These are phyloP conservation scores for Ericerus pela DNA, from an alignment of 1,140 invertebrate species.

Conservation along the genomic window DNA sequence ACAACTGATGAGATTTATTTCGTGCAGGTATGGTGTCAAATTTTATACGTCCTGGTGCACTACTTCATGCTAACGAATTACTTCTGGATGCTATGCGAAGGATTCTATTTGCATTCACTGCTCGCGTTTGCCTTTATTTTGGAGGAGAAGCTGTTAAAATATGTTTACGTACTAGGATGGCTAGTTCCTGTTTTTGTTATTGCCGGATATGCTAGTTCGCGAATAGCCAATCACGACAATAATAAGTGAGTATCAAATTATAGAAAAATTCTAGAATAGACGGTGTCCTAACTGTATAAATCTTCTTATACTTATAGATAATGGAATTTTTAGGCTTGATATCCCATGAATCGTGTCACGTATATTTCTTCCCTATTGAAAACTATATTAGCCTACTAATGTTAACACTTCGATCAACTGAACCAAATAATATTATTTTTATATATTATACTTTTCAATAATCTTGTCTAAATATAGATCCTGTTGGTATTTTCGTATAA, in stretches of 20 bases:
- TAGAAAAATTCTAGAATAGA: too few species aligned
- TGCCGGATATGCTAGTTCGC: constrained; percentile 44
- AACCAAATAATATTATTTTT: too few species aligned
- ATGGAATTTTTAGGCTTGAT: too few species aligned
- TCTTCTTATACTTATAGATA: too few species aligned
- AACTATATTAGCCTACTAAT: too few species aligned
- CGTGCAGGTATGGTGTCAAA: constrained; percentile 58
- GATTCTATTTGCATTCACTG: constrained; percentile 82
- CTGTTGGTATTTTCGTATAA: too few species aligned
- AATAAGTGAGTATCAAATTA: neutral
- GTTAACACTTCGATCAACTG: too few species aligned
- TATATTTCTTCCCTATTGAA: too few species aligned
- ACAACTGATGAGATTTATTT: neutral
- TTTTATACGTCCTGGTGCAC: constrained; percentile 67
- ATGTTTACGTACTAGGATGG: constrained; percentile 75
- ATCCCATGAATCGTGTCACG: too few species aligned
- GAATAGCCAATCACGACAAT: constrained; percentile 32
- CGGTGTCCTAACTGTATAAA: too few species aligned
- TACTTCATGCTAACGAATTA: constrained; percentile 86
- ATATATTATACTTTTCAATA: too few species aligned
- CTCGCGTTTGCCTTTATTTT: constrained; percentile 81
- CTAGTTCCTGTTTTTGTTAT: constrained; percentile 54
- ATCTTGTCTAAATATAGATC: too few species aligned
- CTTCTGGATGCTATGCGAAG: constrained; percentile 89
- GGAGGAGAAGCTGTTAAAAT: constrained; percentile 64